phyloP scores from a whole-genome alignment of 2,888 invertebrate species.

The Micoletzkya japonica region DNA sequence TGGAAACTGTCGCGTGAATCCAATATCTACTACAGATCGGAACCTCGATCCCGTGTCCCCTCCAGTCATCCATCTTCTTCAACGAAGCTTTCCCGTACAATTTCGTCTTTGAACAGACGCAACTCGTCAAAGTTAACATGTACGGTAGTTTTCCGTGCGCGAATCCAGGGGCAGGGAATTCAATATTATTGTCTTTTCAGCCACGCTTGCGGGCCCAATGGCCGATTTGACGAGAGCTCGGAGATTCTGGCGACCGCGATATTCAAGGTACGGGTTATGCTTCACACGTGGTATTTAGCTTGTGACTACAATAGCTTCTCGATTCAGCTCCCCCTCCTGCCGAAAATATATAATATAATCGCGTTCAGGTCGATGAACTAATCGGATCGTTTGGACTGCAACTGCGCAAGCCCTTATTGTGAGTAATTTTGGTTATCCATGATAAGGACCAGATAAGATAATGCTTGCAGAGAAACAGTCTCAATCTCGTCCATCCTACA shows the following conservation, averaged over 20 bases:
- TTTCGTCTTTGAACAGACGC: slow-evolving; percentile 46
- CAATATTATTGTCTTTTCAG: background rate
- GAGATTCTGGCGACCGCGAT: background rate
- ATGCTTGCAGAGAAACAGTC: background rate
- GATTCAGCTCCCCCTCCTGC: no score
- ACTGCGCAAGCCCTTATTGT: slow-evolving; percentile 35
- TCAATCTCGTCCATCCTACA: background rate
- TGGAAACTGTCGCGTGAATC: no score
- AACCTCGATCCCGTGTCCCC: slow-evolving; percentile 20
- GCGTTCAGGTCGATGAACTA: slow-evolving; percentile 39
- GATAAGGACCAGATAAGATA: background rate
- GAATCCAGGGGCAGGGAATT: background rate
- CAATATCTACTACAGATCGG: slow-evolving; percentile 8
- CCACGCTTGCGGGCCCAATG: background rate
- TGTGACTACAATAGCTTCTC: background rate
- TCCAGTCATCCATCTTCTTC: slow-evolving; percentile 33
- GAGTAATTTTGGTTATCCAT: slow-evolving; percentile 9
- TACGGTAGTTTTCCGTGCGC: slow-evolving; percentile 22
- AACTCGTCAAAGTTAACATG: slow-evolving; percentile 48
- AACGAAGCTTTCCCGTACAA: slow-evolving; percentile 41
- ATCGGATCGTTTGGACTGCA: slow-evolving; percentile 51
- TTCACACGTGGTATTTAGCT: no score
- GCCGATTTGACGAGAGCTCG: background rate
- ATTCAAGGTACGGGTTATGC: background rate
- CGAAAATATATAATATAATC: background rate